Evolutionary conservation across 2,113 vertebrate genomes (phyloP).

Genomic region (Aegotheles bennettii): DNA sequence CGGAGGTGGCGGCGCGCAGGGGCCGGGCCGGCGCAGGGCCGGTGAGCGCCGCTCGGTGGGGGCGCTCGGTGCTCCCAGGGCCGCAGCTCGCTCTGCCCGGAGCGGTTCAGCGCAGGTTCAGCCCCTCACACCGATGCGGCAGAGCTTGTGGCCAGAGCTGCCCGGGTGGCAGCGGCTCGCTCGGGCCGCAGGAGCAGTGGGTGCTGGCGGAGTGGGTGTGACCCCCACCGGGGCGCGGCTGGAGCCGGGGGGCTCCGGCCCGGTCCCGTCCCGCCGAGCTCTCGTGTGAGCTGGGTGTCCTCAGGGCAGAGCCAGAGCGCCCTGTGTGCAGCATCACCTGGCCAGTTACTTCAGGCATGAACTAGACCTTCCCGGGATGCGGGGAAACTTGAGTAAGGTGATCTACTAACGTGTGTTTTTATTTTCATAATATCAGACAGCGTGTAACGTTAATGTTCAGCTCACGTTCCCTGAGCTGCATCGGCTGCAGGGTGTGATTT

Average conservation of each 20-base stretch:
- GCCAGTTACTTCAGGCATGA: rapidly evolving
- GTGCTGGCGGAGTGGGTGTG: rapidly evolving
- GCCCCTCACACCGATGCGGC: rapidly evolving
- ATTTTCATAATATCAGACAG: background rate
- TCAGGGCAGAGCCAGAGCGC: rapidly evolving
- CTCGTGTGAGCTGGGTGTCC: background rate
- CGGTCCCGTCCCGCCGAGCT: no score
- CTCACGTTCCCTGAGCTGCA: background rate
- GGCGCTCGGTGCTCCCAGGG: background rate
- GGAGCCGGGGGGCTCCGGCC: no score
- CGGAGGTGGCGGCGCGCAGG: no score
- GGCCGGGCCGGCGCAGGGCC: no score
- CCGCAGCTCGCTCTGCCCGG: background rate
- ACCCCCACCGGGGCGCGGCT: rapidly evolving
- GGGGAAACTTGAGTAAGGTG: background rate
- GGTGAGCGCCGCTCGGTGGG: no score
- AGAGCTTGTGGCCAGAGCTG: background rate
- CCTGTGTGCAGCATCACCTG: rapidly evolving
- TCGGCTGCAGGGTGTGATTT: background rate
- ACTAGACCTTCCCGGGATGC: background rate
- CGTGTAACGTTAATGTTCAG: background rate
- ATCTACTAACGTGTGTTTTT: background rate
- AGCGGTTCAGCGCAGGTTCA: rapidly evolving
- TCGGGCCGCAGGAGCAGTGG: rapidly evolving
- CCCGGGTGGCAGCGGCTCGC: background rate